Evolutionary conservation across 2,113 vertebrate genomes (phyloP), one percentile per base, ranked within the genome.

Genomic region (Megaleporinus macrocephalus): DNA sequence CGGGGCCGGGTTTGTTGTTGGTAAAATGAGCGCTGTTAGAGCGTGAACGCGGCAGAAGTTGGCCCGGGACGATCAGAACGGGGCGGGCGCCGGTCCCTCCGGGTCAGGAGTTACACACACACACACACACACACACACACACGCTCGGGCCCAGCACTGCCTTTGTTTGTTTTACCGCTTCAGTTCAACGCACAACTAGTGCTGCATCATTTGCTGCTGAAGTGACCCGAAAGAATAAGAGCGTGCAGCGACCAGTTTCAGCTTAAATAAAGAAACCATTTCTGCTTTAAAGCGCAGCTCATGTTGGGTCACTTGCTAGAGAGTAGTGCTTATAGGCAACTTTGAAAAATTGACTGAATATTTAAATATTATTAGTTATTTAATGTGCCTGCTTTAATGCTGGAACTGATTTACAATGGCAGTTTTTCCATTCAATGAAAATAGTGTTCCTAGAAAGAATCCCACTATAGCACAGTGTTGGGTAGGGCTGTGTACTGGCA

Each of bases 21-120:
- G 91, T 93, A 96, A 96, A 97, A 97, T 94, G 93, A 96, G 94
- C 91, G 93, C 88, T 95, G 96, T 95, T 95, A 92, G 91, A 92
- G 81, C 93, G 92, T 95, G 93, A 95, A 94, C 92, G 91, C 91
- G 90, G 94, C 92, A 92, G 93, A 93, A 95, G 94, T 94, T 89
- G 86, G 92, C 90, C 57, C 84, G 90, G 90, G 93, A 91, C 90
- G 85, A 90, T 93, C 90, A 90, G 92, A 94, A 93, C 91, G 93
- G 92, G 91, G 92, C 92, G 93, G 29, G 18, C 91, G 94, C 93
- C 93, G 89, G 93, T 87, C 84, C 87, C 81, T 85, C 86, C 49
- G 88, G 92, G 91, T 91, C 87, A 89, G 88, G 81, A 89, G 88
- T 93, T 89, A 89, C 51, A 49, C 65, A 85, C 85, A 59, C 83